phyloP scores from a whole-genome alignment of 2,888 invertebrate genomes.

The Rhagonycha lutea region DNA sequence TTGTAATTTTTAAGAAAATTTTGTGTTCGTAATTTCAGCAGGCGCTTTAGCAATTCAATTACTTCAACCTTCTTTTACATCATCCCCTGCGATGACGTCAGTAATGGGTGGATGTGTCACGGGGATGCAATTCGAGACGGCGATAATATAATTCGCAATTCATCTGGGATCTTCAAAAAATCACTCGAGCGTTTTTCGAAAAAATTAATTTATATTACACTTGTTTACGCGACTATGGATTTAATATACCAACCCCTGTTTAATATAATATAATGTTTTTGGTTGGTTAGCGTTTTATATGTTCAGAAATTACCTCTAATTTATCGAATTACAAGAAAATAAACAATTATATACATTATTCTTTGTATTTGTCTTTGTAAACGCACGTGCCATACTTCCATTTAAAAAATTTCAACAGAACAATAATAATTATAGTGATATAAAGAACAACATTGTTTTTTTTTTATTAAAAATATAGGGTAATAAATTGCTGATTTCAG shows the following conservation, averaged over 20 bases:
- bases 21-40: constrained; percentile 33
- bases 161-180: constrained; percentile 35
- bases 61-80: constrained; percentile 28
- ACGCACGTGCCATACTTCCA: not conserved
- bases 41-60: constrained; percentile 37
- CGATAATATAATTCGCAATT: constrained; percentile 40
- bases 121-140: constrained; percentile 40
- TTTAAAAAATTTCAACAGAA: no score
- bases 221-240: constrained; percentile 24
- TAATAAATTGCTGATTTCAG: not conserved
- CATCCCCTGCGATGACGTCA: constrained; percentile 40
- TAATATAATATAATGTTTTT: not conserved
- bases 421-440: not conserved
- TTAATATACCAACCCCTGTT: not conserved
- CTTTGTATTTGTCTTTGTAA: not conserved
- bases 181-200: constrained; percentile 30
- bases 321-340: not conserved
- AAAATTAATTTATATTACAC: constrained; percentile 32
- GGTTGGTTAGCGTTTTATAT: not conserved
- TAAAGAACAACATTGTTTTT: not conserved
- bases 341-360: not conserved
- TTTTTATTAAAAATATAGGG: not conserved
- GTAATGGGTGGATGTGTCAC: constrained; percentile 45
- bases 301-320: not conserved
- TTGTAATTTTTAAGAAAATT: constrained; percentile 33